Evolutionary conservation across 2,888 invertebrate genomes (phyloP).

Genomic region (Eilema sororculum): DNA sequence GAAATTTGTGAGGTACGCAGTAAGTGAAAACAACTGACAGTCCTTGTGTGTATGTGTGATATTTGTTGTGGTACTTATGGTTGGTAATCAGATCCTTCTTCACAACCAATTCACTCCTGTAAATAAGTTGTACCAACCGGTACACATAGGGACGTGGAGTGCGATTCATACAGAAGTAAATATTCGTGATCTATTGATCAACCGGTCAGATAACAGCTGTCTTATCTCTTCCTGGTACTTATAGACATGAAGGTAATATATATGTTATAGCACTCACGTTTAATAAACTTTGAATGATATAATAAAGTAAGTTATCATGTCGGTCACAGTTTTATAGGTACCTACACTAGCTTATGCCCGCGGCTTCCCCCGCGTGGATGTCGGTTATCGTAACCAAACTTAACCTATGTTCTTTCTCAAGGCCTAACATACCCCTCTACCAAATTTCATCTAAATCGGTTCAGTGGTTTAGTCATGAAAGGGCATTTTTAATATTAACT

Average conservation of each 20-base stretch:
- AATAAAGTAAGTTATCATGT: not conserved
- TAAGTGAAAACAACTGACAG: too few species aligned
- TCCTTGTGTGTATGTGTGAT: too few species aligned
- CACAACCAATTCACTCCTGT: not conserved
- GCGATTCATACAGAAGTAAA: constrained; percentile 6
- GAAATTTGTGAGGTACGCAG: too few species aligned
- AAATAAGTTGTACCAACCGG: not conserved
- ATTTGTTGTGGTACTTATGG: too few species aligned
- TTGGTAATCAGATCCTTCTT: not conserved
- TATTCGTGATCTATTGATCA: constrained; percentile 27
- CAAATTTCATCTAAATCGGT: too few species aligned
- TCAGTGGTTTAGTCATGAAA: too few species aligned
- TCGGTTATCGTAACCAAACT: too few species aligned
- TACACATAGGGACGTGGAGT: not conserved
- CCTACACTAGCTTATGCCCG: too few species aligned
- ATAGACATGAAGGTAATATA: constrained; percentile 25
- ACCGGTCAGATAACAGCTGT: constrained; percentile 8
- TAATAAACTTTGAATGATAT: not conserved
- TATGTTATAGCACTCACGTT: constrained; percentile 16
- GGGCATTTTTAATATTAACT: too few species aligned
- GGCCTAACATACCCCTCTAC: too few species aligned
- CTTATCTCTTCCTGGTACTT: constrained; percentile 34
- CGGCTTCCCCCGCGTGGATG: too few species aligned
- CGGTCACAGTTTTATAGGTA: not conserved
- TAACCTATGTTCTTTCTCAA: too few species aligned